phyloP scores from a whole-genome alignment of 2,113 vertebrate genomes.

The Phaethon lepturus region DNA sequence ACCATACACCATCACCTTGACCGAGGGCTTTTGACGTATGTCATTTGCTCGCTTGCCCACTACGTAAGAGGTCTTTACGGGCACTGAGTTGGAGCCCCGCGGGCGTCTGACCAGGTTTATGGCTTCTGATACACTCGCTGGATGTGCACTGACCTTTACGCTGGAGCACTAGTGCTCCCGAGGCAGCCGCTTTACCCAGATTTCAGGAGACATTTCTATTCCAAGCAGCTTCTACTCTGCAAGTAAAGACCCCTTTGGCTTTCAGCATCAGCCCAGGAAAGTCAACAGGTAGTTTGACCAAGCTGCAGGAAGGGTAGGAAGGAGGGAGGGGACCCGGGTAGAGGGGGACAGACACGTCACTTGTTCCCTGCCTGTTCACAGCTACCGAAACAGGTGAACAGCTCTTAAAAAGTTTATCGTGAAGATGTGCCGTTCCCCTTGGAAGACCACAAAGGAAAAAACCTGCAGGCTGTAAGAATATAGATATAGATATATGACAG shows the following conservation, averaged over 20 bases:
- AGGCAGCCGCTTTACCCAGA: neutral
- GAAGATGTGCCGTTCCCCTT: neutral
- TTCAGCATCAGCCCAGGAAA: neutral
- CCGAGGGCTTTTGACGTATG: neutral
- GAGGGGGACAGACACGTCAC: neutral
- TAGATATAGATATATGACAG: neutral
- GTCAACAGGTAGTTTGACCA: neutral
- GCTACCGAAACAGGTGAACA: neutral
- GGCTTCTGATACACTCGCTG: neutral
- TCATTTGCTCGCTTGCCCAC: neutral
- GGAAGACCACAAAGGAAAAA: neutral
- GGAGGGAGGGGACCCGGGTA: neutral
- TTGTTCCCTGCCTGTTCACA: neutral
- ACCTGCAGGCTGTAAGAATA: neutral
- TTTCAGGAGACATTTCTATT: neutral
- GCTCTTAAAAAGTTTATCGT: neutral
- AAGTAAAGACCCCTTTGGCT: neutral
- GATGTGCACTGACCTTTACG: neutral
- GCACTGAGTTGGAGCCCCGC: rapidly evolving
- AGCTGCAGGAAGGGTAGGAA: neutral
- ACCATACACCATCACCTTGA: neutral
- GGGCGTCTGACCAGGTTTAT: neutral
- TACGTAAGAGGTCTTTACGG: neutral
- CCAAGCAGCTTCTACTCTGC: rapidly evolving
- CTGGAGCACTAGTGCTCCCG: neutral